Evolutionary conservation across 1,140 invertebrate species (phyloP), one percentile per base, ranked within the genome.

Genomic region (Heliconius himera): DNA sequence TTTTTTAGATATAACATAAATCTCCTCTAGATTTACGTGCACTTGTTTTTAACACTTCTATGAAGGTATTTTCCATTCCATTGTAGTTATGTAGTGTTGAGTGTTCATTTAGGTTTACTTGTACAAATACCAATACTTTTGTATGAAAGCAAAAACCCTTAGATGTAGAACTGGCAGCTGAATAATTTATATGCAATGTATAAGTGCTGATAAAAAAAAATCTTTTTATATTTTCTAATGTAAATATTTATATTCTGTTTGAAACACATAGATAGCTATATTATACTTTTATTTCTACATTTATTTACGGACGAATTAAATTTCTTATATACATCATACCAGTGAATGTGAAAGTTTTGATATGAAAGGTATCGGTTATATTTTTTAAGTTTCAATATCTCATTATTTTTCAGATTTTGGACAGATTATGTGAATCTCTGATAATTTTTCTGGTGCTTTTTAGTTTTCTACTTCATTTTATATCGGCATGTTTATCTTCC

Each of bases 61-160:
- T 66, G 60, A 66, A 66, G 60, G 26, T 66, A 29, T 74, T 72
- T 54, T 83, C 80, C 84, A 85, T 87, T 87, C 85, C 85, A 87
- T 22, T 75, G 54, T 84, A 85, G 81, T 72, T 70, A 74, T 36
- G 73, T 83, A 83, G 79, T 74, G 33, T 84, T 49, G 78, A 79
- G 81, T 84, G 78, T 82, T 82, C 81, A 82, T 56, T 56, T 83
- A 83, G 79, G 36, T 78, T n/a, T 49, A 72, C 56, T 72, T 77
- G 73, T 81, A 81, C 36, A 51, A 70, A 74, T 74, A 74, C 36
- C 46, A 33, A 22, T n/a, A 22, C 60, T 66, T 66, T 66, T 66
- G 26, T 29, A 29, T 66, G 9, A 16, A 66, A 66, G 60, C 3
- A 9, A 66, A 66, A 11, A 66, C 16, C 8, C 13, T 29, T 66